These are phyloP conservation scores for Dryobota labecula DNA, from an alignment of 2,888 invertebrate genomes.

Conservation along the genomic window DNA sequence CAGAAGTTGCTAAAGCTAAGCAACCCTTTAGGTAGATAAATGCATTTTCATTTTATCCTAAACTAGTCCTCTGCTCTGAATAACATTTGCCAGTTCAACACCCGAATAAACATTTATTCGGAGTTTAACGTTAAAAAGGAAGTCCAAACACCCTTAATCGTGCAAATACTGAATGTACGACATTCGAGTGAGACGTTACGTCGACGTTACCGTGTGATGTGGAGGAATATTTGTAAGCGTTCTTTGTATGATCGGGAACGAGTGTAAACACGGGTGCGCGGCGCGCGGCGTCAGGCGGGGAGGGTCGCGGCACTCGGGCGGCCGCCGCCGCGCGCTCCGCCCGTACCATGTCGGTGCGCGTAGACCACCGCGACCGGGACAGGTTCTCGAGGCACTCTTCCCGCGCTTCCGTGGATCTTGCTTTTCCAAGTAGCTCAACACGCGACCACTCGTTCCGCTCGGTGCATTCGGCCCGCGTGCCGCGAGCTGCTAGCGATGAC, in stretches of 20 bases:
- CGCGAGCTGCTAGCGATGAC: conserved; percentile 87
- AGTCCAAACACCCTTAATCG: conserved; percentile 80
- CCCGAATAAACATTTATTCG: conserved; percentile 76
- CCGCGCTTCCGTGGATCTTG: conserved; percentile 87
- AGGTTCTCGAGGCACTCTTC: conserved; percentile 88
- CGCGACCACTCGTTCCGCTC: conserved; percentile 88
- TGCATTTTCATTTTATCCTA: conserved; percentile 28
- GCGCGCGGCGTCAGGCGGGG: conserved; percentile 75
- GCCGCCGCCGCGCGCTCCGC: conserved; percentile 88
- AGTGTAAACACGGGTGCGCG: conserved; percentile 86
- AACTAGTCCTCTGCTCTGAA: conserved; percentile 44
- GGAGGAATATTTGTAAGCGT: conserved; percentile 84
- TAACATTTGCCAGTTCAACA: conserved; percentile 67
- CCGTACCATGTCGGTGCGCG: conserved; percentile 89
- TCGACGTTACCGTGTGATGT: conserved; percentile 79
- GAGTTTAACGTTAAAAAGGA: conserved; percentile 76
- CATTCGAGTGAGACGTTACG: conserved; percentile 77
- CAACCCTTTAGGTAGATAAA: background rate
- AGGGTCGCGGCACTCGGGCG: conserved; percentile 86
- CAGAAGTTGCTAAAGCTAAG: background rate
- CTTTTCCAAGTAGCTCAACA: conserved; percentile 84
- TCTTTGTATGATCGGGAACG: conserved; percentile 84
- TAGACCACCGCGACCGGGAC: conserved; percentile 87
- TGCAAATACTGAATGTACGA: conserved; percentile 80
- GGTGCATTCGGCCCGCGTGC: conserved; percentile 87